Percentiles rank a stretch among this genome's conserved stretches.
These are phyloP conservation scores for Brachionus angularis DNA, from an alignment of 1,140 invertebrate species.

Conservation along the genomic window DNA sequence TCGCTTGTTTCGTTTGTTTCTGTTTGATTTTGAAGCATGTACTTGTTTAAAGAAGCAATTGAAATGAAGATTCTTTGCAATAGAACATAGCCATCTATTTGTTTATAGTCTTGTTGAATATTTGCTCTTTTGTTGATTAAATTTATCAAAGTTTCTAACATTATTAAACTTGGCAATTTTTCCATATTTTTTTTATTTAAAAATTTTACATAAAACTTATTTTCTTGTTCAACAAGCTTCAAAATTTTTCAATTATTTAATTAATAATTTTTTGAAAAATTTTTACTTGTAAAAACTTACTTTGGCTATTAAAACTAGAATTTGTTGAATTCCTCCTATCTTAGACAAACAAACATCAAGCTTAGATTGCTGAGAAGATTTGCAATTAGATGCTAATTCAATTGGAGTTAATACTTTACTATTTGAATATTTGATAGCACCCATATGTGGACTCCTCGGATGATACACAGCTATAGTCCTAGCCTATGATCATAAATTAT, in stretches of 20 bases:
- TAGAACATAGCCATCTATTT: constrained; percentile 33
- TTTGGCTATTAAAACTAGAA: constrained; percentile 20
- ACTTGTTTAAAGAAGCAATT: constrained; percentile 23
- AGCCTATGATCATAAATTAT: no score
- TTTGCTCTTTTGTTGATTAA: constrained; percentile 8
- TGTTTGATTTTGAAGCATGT: not conserved
- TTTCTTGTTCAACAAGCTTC: constrained; percentile 18
- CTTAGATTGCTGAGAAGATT: not conserved
- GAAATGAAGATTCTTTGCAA: constrained; percentile 31
- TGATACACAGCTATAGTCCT: constrained; percentile 8
- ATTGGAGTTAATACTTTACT: not conserved
- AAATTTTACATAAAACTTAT: constrained; percentile 8
- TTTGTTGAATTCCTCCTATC: constrained; percentile 29
- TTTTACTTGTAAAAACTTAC: no score
- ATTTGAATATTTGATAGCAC: not conserved
- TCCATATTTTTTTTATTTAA: not conserved
- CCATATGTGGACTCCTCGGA: constrained; percentile 4
- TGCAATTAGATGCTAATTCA: not conserved
- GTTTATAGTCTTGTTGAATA: constrained; percentile 12
- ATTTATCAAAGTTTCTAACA: constrained; percentile 1
- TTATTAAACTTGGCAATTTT: not conserved
- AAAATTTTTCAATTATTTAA: not conserved
- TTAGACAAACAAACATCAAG: constrained; percentile 5
- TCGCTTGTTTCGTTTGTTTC: not conserved
- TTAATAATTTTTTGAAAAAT: not conserved